Conservation (phyloP, 2,888 invertebrate species). For the Orthonychiurus folsomi region DNA sequence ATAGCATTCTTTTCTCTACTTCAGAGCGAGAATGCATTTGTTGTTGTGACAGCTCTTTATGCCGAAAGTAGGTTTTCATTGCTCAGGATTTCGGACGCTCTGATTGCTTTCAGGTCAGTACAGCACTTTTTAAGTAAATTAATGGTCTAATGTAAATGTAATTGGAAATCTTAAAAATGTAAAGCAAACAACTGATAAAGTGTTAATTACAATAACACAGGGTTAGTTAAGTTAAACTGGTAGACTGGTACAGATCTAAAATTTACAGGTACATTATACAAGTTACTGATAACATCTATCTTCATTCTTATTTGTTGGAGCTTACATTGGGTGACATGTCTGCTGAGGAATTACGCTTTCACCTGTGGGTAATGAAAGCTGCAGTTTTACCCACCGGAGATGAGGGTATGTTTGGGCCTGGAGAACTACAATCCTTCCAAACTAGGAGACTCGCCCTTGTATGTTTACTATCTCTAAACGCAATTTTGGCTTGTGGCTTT, state of each 20-base stretch:
- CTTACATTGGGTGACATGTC: background rate
- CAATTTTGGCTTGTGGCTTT: too few species aligned
- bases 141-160: too few species aligned
- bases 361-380: background rate
- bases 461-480: too few species aligned
- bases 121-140: background rate
- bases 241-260: too few species aligned
- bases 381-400: background rate
- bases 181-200: too few species aligned
- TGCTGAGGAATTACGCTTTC: background rate
- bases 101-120: background rate
- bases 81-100: background rate
- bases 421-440: too few species aligned
- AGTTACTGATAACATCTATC: background rate
- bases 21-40: constrained; percentile 13
- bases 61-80: background rate
- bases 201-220: too few species aligned
- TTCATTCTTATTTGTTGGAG: background rate
- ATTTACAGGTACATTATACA: background rate
- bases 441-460: too few species aligned
- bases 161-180: too few species aligned
- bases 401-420: background rate
- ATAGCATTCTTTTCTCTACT: constrained; percentile 15
- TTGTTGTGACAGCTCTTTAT: constrained; percentile 1
- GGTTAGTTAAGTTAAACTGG: too few species aligned